phyloP scores from a whole-genome alignment of 2,113 vertebrate genomes.

The Bufo bufo region DNA sequence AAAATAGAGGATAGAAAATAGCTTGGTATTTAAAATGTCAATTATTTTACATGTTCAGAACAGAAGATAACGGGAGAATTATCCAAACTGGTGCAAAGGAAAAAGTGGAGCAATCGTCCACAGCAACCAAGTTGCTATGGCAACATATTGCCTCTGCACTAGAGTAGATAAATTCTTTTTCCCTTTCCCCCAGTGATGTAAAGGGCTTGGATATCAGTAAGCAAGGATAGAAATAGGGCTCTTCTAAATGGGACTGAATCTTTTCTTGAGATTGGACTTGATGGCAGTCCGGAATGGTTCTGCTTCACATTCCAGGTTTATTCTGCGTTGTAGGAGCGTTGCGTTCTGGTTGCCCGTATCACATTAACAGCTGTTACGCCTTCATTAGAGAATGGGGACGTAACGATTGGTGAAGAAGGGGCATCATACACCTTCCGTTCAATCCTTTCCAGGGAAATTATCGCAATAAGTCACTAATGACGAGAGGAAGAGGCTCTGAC shows the following conservation, averaged over 20 bases:
- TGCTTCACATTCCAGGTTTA: background rate
- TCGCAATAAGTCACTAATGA: slow-evolving; percentile 51
- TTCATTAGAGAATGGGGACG: background rate
- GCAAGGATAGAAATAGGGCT: background rate
- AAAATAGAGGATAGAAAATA: background rate
- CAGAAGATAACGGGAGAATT: background rate
- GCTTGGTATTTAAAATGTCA: background rate
- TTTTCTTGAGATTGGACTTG: background rate
- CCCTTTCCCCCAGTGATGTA: background rate
- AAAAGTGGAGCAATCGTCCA: background rate
- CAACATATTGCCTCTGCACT: background rate
- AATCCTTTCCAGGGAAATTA: slow-evolving; percentile 15
- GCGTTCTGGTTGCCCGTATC: background rate
- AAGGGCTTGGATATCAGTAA: background rate
- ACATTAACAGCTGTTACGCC: background rate
- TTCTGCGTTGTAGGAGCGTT: background rate
- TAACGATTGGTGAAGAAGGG: background rate
- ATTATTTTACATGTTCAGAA: background rate
- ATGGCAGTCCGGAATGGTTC: background rate
- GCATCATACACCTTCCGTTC: background rate
- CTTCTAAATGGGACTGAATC: slow-evolving; percentile 39
- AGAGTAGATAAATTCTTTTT: background rate
- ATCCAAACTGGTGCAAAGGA: background rate
- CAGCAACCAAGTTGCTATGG: background rate
- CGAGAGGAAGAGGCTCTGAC: slow-evolving; percentile 16